Conservation (phyloP, 2,113 vertebrate genomes). For the Chloropsis hardwickii region DNA sequence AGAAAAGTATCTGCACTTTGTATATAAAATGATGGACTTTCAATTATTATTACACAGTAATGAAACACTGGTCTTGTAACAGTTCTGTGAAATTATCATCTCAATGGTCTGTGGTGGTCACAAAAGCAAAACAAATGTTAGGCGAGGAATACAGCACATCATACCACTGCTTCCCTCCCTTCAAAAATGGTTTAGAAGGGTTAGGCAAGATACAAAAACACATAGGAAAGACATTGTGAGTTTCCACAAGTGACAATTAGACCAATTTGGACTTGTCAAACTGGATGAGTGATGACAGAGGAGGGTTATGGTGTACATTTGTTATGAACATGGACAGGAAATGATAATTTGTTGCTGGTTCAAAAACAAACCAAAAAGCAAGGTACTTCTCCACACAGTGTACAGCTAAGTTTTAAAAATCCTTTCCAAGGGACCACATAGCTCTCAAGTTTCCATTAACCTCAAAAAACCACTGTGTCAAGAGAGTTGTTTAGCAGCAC, state of each 20-base stretch:
- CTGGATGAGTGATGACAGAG: neutral
- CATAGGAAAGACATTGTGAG: neutral
- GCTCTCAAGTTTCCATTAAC: neutral
- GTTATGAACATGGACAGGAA: conserved; percentile 1
- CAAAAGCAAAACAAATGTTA: neutral
- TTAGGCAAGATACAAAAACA: neutral
- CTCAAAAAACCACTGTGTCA: neutral
- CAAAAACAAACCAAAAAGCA: neutral
- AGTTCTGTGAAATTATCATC: neutral
- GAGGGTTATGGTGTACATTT: neutral
- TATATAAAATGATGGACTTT: neutral
- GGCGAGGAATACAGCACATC: neutral
- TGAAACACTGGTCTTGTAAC: neutral
- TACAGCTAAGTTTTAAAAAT: neutral
- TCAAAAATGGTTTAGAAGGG: neutral
- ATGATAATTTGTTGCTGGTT: neutral
- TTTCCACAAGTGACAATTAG: neutral
- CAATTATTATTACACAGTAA: neutral
- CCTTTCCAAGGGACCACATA: neutral
- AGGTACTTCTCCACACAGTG: neutral
- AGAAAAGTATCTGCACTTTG: neutral
- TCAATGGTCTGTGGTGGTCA: neutral
- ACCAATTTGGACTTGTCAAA: neutral
- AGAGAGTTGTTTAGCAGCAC: neutral
- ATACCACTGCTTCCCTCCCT: neutral